Evolutionary conservation across 2,888 invertebrate species (phyloP).

Genomic region (Pyrrhosoma nymphula): DNA sequence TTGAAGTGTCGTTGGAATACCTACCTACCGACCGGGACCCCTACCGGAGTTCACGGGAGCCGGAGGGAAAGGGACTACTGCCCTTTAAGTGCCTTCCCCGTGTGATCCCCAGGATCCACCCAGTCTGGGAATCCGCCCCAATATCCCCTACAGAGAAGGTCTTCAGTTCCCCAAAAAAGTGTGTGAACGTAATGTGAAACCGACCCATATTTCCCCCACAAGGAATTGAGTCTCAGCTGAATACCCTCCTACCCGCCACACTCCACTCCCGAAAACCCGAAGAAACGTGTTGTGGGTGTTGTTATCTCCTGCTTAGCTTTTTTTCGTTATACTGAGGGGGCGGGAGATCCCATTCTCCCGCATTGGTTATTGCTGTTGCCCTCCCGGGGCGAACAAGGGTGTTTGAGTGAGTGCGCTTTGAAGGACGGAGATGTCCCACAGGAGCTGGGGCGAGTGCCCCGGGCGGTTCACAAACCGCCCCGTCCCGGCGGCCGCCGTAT

Average conservation of each 20-base stretch:
- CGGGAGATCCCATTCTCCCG: not conserved
- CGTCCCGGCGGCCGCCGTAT: not conserved
- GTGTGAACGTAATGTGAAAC: conserved; percentile 8
- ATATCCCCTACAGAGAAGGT: not conserved
- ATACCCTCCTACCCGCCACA: not conserved
- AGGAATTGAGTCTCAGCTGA: not conserved
- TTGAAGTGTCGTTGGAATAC: not conserved
- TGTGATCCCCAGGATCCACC: not conserved
- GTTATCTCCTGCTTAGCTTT: not conserved
- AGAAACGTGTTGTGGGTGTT: not conserved
- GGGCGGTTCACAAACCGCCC: not conserved
- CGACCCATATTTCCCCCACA: not conserved
- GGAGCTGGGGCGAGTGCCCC: not conserved
- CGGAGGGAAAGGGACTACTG: too few species aligned
- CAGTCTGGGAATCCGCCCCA: not conserved
- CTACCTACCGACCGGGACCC: too few species aligned
- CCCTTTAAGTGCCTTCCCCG: not conserved
- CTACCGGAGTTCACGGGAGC: too few species aligned
- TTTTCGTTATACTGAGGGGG: not conserved
- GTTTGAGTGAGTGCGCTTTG: not conserved
- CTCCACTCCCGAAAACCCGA: not conserved
- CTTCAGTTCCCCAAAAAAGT: not conserved
- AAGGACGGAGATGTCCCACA: not conserved
- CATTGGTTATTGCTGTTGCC: not conserved
- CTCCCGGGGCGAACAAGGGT: not conserved